Evolutionary conservation across 2,113 vertebrate genomes (phyloP), one percentile per base, ranked within the genome.

Genomic region (Macquaria ambigua): DNA sequence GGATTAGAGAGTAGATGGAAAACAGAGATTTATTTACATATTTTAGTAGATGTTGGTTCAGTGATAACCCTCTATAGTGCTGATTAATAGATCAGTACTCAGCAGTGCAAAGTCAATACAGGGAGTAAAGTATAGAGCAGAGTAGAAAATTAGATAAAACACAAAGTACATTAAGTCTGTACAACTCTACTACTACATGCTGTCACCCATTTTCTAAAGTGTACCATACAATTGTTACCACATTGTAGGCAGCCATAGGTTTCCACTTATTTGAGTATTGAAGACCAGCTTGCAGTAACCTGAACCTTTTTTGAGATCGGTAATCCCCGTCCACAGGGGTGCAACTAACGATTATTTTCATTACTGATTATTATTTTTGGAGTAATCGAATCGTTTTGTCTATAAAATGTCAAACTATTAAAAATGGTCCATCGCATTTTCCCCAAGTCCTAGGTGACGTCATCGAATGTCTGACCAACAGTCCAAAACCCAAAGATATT

Each of bases 1-100:
- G 68, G 72, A 83, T 67, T 25, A 28, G 39, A 68, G 43, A 68
- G 46, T 9, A 52, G 55, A 46, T 37, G 16, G 39, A 46, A 81
- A 81, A 25, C n/a, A 0, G 11, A 0, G 11, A 55, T 41, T 15
- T 18, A 8, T 31, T 31, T 31, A 31, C 28, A 31, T 31, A 31
- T 31, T 31, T 1, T 31, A 46, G 61, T 6, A 34, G 37, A 0
- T 41, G 5, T 16, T 39, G 12, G 12, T 73, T 66, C 37, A 61
- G 12, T 39, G 62, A 70, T 74, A 58, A 71, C 18, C 55, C 8
- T 81, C 37, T 34, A 23, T 21, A 46, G 23, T 39, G 48, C 68
- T 28, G 43, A 84, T 74, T 58, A 34, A n/a, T 62, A 53, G 43
- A 67, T 71, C n/a, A 55, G 23, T 34, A 18, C 20, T 53, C 39